Percentiles rank a stretch among this genome's conserved stretches.
Evolutionary conservation across 2,113 vertebrate genomes (phyloP).

Genomic region (Oostethus manadensis): DNA sequence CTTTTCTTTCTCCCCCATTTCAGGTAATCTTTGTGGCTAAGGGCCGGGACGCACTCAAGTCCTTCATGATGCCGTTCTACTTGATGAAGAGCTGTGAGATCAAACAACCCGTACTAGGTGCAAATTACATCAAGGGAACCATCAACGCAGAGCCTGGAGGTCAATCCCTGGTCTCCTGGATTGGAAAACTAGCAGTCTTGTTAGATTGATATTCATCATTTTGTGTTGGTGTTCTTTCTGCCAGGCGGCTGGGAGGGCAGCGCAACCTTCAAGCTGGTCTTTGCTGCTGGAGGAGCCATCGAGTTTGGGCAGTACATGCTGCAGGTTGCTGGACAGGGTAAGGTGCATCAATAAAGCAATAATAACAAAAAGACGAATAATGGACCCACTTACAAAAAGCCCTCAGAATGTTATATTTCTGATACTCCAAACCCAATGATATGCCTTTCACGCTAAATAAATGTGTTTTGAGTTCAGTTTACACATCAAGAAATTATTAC

Average conservation of each 20-base stretch:
- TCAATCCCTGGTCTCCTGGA: constrained; percentile 34
- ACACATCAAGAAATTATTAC: too few species aligned
- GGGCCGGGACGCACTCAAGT: constrained; percentile 85
- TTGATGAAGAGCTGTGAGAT: constrained; percentile 94
- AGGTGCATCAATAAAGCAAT: neutral
- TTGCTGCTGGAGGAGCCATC: constrained; percentile 88
- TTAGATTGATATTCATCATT: neutral
- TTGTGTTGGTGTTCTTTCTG: neutral
- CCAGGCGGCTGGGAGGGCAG: constrained; percentile 94
- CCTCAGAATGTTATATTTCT: too few species aligned
- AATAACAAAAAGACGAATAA: too few species aligned
- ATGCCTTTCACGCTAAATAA: too few species aligned
- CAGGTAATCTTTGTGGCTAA: constrained; percentile 94
- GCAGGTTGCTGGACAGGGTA: constrained; percentile 91
- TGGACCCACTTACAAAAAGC: too few species aligned
- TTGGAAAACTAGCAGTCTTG: neutral
- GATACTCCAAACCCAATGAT: too few species aligned
- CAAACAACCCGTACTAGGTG: constrained; percentile 94
- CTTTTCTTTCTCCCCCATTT: neutral
- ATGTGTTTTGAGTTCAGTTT: too few species aligned
- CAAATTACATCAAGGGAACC: constrained; percentile 90
- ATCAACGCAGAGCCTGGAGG: constrained; percentile 88
- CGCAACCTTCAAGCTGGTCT: constrained; percentile 82
- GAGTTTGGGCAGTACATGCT: constrained; percentile 96
- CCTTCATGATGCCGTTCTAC: constrained; percentile 98